phyloP scores from a whole-genome alignment of 2,888 invertebrate genomes.

The Nomada lathburiana region DNA sequence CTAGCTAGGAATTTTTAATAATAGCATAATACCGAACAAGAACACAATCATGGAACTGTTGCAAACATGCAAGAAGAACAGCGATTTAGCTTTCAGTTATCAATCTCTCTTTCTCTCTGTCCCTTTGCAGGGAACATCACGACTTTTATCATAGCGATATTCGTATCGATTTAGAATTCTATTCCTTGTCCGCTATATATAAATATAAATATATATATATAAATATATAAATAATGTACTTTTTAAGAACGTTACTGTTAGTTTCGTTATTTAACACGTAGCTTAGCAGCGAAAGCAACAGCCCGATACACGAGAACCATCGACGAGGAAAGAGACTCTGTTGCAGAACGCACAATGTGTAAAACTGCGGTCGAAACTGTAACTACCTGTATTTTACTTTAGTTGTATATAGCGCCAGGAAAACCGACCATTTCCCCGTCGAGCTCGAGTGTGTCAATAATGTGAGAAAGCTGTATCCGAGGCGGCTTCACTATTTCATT shows the following conservation, averaged over 20 bases:
- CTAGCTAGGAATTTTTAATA: conserved; percentile 72
- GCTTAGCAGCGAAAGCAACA: not conserved
- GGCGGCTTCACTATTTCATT: conserved; percentile 26
- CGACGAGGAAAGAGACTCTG: conserved; percentile 18
- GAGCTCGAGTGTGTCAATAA: conserved; percentile 19
- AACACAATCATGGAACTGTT: conserved; percentile 29
- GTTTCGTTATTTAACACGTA: conserved; percentile 45
- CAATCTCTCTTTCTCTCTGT: conserved; percentile 6
- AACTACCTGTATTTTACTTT: conserved; percentile 65
- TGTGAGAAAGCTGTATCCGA: conserved; percentile 33
- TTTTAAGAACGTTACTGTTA: conserved; percentile 39
- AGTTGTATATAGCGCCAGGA: conserved; percentile 76
- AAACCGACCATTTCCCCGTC: conserved; percentile 16
- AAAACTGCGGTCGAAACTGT: conserved; percentile 37
- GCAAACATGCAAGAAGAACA: not conserved
- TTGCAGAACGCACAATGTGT: conserved; percentile 17
- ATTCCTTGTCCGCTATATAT: conserved; percentile 28
- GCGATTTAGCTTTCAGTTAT: not conserved
- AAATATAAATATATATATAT: conserved; percentile 21
- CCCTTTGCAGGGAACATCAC: not conserved
- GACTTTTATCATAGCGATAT: conserved; percentile 27
- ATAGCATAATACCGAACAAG: conserved; percentile 55
- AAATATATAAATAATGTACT: conserved; percentile 28
- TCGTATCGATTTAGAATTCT: conserved; percentile 27
- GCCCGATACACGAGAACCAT: not conserved